Evolutionary conservation across 2,797 vertebrate genomes (phyloP).

Genomic region (Dryobates pubescens): DNA sequence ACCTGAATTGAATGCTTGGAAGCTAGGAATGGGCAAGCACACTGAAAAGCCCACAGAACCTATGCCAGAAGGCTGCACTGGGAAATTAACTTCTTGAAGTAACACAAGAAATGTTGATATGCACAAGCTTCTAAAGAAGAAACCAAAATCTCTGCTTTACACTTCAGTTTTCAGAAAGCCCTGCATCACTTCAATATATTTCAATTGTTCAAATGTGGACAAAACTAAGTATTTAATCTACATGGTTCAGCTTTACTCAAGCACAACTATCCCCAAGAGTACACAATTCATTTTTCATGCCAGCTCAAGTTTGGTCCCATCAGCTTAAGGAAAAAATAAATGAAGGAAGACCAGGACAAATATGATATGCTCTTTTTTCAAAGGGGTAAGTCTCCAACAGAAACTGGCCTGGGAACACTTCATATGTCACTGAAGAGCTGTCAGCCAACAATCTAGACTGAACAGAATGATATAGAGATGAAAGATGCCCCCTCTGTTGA

Average conservation of each 20-base stretch:
- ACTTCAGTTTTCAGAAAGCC: background rate
- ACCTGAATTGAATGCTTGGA: background rate
- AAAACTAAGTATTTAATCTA: background rate
- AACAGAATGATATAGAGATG: fast-evolving
- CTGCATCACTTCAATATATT: background rate
- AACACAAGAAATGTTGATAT: background rate
- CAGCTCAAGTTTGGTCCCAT: background rate
- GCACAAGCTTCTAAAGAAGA: background rate
- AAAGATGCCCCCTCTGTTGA: background rate
- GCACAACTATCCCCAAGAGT: background rate
- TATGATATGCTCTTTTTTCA: background rate
- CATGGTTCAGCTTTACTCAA: background rate
- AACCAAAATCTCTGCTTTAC: background rate
- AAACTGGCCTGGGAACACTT: background rate
- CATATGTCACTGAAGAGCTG: background rate
- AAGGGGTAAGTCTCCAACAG: background rate
- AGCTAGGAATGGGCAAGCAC: background rate
- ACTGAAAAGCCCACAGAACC: background rate
- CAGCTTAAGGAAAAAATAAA: background rate
- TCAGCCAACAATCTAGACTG: background rate
- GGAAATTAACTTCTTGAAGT: background rate
- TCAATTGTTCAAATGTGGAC: background rate
- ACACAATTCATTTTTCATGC: background rate
- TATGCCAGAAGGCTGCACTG: background rate
- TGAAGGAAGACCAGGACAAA: background rate